Evolutionary conservation across 2,113 vertebrate species (phyloP).

Genomic region (Morone saxatilis): DNA sequence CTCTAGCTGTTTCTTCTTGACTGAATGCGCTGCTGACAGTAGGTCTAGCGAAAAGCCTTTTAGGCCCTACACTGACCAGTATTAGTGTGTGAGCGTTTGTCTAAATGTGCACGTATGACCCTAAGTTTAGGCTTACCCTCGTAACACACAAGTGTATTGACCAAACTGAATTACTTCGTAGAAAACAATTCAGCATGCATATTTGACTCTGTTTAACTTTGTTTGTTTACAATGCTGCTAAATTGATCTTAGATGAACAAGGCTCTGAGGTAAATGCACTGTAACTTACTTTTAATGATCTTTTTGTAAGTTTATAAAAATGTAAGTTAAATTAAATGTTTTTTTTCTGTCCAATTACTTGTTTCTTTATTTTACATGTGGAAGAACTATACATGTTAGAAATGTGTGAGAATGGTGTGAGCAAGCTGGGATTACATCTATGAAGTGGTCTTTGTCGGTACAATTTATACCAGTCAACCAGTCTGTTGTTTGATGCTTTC

Average conservation of each 20-base stretch:
- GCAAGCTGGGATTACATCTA: background rate
- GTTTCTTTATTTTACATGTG: background rate
- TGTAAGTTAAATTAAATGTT: background rate
- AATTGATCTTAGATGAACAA: constrained; percentile 6
- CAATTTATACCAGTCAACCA: background rate
- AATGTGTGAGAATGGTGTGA: background rate
- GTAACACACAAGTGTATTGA: background rate
- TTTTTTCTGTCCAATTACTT: background rate
- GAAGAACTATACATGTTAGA: background rate
- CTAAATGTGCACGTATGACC: constrained; percentile 2
- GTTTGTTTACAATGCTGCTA: background rate
- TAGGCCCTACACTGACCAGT: constrained; percentile 15
- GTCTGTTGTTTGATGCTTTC: background rate
- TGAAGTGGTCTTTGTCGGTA: background rate
- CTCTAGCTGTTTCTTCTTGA: constrained; percentile 53
- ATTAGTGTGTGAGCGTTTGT: background rate
- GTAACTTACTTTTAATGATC: background rate
- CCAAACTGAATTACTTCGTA: background rate
- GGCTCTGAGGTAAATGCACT: background rate
- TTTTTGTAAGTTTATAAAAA: background rate
- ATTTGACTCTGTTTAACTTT: background rate
- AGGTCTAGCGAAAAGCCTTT: constrained; percentile 42
- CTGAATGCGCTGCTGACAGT: constrained; percentile 56
- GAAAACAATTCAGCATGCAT: background rate
- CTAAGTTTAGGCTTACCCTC: background rate